Base-by-base conservation (phyloP, 2,888 invertebrate species). In the Seira musarum region DNA sequence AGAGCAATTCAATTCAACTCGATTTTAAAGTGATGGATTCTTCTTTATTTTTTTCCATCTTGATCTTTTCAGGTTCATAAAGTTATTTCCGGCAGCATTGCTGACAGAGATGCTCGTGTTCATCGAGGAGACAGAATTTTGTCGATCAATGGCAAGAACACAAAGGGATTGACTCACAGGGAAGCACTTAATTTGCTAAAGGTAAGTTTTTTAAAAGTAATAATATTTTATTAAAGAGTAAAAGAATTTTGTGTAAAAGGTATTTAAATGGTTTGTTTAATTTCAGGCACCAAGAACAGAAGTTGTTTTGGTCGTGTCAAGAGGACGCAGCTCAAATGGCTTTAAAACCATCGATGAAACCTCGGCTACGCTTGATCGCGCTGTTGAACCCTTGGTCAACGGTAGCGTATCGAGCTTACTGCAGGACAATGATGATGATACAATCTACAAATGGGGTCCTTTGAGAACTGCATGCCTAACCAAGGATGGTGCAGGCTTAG, bases 111-210 rank as follows among this genome's bases (percentile, higher is more conserved):
- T 88, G 97, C 97, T 5, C 91, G 94, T 71, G 91, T 97, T 66
- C 94, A 94, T 88, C 93, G 95, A 88, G 96, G 97, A 17, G 96
- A 96, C 88, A 93, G 95, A 89, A 93, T 98, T 83, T 90, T 95
- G 86, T 95, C 95, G 87, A 96, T 97, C 85, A 97, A 97, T 88
- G 96, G 96, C 61, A 92, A 92, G 88, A 92, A 92, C 87, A 94
- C 96, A 91, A 91, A 93, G 85, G 95, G 94, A 67, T 90, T 97
- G 80, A 95, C 95, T 49, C 97, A 97, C 89, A 92, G 93, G 57
- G 94, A 96, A 89, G 96, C 97, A 86, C 92, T 96, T 86, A 92
- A 94, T 86, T 93, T 96, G 87, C 91, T 97, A 65, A 97, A 97
- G 92, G 95, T 95, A 89, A 87, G 21, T 66, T 67, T 35, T 21